Base-by-base conservation (phyloP, 2,797 vertebrate genomes). In the Propithecus deckenii region DNA sequence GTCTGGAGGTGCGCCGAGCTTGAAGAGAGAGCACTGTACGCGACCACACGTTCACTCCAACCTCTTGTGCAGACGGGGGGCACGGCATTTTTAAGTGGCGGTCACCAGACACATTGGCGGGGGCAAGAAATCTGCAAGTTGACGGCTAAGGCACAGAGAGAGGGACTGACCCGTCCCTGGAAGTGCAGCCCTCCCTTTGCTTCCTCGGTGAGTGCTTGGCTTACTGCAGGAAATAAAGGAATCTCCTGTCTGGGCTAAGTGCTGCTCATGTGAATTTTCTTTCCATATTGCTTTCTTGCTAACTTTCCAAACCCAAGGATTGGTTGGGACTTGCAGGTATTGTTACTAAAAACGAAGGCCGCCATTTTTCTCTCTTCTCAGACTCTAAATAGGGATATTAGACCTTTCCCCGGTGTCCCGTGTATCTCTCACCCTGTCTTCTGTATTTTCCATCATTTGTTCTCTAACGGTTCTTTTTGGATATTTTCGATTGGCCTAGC, bases 171-270 rank as follows among this genome's bases (percentile, higher is more conserved):
- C 14, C 1, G 23, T 1, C 52, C 75, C 25, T 10, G 52, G 84
- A n/a, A 11, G 14, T 0, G 20, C 20, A 20, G 76, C 17, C 43
- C 35, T n/a, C 23, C 46, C 46, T 11, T 2, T 15, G 46, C 38
- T 57, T 46, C 41, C 32, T 59, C 7, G 30, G 3, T 6, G 2
- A 4, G 15, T 10, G 20, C 63, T 38, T 2, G 23, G 46, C 9
- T n/a, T 32, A 35, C 0, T 23, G 8, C 22, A 41, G 72, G 63
- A n/a, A 32, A 14, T 4, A 30, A 30, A 25, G n/a, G 28, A n/a
- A 22, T 4, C n/a, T 4, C 7, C n/a, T 4, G 5, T 32, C 57
- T 3, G 13, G 4, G 57, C 22, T 0, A 11, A 6, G n/a, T 2
- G 10, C 12, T n/a, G 41, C 13, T 41, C 79, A 0, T 4, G 52